Percentiles rank a stretch among this genome's conserved stretches.
These are phyloP conservation scores for Cheilosia soror DNA, from an alignment of 2,888 invertebrate species.

Conservation along the genomic window DNA sequence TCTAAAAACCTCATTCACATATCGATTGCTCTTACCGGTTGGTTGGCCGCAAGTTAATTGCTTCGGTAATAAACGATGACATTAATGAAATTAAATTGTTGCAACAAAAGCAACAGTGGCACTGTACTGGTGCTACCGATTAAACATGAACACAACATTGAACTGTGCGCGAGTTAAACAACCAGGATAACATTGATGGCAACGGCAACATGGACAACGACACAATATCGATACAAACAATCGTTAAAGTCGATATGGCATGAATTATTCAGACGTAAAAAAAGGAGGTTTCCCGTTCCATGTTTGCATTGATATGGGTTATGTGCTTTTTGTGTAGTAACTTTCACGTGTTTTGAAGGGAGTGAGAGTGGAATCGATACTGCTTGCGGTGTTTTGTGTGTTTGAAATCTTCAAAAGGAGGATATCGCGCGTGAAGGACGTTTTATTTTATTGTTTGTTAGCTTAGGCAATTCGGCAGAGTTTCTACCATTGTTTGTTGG, in stretches of 20 bases:
- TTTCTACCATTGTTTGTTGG: not conserved
- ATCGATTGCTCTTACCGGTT: conserved; percentile 44
- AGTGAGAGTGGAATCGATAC: conserved; percentile 17
- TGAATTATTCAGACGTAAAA: conserved; percentile 55
- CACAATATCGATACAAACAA: conserved; percentile 20
- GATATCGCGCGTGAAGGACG: conserved; percentile 43
- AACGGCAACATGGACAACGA: conserved; percentile 35
- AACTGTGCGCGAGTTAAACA: not conserved
- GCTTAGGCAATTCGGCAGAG: conserved; percentile 14
- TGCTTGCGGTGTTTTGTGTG: conserved; percentile 2
- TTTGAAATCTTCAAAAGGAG: conserved; percentile 24
- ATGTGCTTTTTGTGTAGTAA: not conserved
- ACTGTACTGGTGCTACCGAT: not conserved
- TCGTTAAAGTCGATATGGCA: conserved; percentile 47
- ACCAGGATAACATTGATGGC: not conserved
- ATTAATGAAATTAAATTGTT: conserved; percentile 69
- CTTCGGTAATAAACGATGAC: conserved; percentile 71
- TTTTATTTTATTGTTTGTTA: conserved; percentile 48
- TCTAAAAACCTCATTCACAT: conserved; percentile 34
- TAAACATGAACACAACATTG: not conserved
- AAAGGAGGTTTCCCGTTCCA: conserved; percentile 7
- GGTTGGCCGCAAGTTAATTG: conserved; percentile 71
- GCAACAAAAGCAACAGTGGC: conserved; percentile 48
- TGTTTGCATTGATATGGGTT: conserved; percentile 28
- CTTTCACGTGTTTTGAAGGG: not conserved